phyloP scores from a whole-genome alignment of 1,140 invertebrate species.

The Frieseomelitta varia region DNA sequence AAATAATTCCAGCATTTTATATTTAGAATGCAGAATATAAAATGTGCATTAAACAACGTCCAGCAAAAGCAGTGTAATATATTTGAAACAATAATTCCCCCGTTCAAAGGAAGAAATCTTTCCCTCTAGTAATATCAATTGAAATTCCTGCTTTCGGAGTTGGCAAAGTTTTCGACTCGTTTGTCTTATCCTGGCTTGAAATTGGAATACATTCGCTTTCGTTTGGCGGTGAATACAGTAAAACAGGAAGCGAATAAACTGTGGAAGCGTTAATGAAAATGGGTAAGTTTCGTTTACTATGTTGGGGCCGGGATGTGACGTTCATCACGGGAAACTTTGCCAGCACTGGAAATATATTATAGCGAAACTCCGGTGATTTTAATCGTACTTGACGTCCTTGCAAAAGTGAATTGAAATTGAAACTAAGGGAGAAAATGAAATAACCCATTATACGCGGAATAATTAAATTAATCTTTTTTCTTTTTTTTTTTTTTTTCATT shows the following conservation, averaged over 20 bases:
- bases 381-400: background rate
- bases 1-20: too few relatives aligned
- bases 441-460: background rate
- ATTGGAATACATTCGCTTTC: background rate
- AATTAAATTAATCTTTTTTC: background rate
- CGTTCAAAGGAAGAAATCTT: background rate
- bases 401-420: background rate
- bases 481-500: background rate
- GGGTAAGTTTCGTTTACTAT: constrained; percentile 7
- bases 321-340: constrained; percentile 5
- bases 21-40: too few relatives aligned
- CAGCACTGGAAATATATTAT: background rate
- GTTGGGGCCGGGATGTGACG: background rate
- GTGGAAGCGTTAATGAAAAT: constrained; percentile 21
- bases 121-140: background rate
- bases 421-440: background rate
- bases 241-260: background rate
- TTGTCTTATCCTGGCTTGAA: background rate
- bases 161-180: background rate
- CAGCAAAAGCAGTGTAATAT: too few relatives aligned
- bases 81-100: background rate
- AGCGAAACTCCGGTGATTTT: constrained; percentile 4
- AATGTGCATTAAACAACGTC: too few relatives aligned
- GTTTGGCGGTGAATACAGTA: background rate
- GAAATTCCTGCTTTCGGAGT: background rate